These are phyloP conservation scores for Dasypus novemcinctus DNA, from an alignment of 2,113 vertebrate genomes.

Conservation along the genomic window DNA sequence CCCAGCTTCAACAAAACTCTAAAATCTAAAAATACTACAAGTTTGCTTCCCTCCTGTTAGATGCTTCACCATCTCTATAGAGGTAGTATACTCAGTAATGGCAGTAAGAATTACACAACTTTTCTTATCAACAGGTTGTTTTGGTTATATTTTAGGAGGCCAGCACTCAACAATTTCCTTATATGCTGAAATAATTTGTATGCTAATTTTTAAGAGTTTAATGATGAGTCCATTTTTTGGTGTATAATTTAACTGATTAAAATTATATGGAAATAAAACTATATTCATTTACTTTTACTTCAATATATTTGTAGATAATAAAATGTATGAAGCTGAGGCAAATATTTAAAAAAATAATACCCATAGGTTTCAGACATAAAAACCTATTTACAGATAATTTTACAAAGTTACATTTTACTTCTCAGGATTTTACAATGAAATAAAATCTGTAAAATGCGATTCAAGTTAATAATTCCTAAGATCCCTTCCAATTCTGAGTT, in stretches of 20 bases:
- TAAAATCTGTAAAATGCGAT: not conserved
- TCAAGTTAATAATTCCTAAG: not conserved
- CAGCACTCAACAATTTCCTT: not conserved
- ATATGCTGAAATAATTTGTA: not conserved
- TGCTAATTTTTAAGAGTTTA: not conserved
- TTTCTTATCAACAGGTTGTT: not conserved
- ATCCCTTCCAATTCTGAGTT: not conserved
- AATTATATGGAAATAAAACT: not conserved
- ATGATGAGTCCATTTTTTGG: not conserved
- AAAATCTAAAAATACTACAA: not conserved
- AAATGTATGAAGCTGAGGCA: not conserved
- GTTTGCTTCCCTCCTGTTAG: not conserved
- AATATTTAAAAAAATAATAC: not conserved
- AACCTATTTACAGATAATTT: not conserved
- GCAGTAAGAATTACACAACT: not conserved
- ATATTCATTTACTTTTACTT: not conserved
- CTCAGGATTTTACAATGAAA: not conserved
- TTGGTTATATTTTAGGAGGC: not conserved
- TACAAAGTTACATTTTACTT: not conserved
- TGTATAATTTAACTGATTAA: not conserved
- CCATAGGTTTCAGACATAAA: not conserved
- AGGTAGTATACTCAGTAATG: not conserved
- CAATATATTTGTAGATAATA: not conserved
- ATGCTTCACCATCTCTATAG: not conserved
- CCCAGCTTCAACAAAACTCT: not conserved